Conservation (phyloP, 1,140 invertebrate species). For the Micrasema longulum region DNA sequence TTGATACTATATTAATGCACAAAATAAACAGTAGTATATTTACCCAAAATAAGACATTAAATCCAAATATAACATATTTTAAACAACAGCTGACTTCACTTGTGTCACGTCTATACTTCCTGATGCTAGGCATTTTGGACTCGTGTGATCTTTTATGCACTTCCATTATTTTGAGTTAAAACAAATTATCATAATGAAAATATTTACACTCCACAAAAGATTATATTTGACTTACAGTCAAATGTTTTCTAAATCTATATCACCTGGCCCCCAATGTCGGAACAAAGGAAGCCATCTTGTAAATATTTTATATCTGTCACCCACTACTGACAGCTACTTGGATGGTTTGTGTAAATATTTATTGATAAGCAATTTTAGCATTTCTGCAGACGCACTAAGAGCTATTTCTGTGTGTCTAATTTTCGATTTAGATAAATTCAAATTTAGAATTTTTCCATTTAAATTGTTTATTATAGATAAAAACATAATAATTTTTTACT, state of each 20-base stretch:
- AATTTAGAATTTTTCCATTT: no score
- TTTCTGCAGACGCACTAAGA: background rate
- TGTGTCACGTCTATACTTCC: slow-evolving; percentile 85
- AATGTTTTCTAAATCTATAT: slow-evolving; percentile 39
- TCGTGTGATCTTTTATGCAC: slow-evolving; percentile 31
- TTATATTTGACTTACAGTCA: slow-evolving; percentile 22
- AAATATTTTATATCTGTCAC: slow-evolving; percentile 33
- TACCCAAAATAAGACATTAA: slow-evolving; percentile 98
- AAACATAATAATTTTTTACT: no score
- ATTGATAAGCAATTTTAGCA: background rate
- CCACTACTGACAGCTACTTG: slow-evolving; percentile 15
- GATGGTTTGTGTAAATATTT: background rate
- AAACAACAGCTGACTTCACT: slow-evolving; percentile 97
- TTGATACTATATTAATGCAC: background rate
- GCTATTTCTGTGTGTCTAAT: background rate
- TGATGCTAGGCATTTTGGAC: slow-evolving; percentile 61
- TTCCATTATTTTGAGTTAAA: slow-evolving; percentile 25
- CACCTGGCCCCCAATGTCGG: slow-evolving; percentile 41
- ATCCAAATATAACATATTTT: slow-evolving; percentile 96
- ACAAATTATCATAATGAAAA: slow-evolving; percentile 43
- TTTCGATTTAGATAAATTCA: no score
- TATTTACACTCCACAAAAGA: slow-evolving; percentile 43
- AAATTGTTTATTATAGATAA: no score
- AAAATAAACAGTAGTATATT: slow-evolving; percentile 61
- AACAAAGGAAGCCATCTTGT: slow-evolving; percentile 47